phyloP scores from a whole-genome alignment of 1,140 invertebrate genomes.

The Atta cephalotes region DNA sequence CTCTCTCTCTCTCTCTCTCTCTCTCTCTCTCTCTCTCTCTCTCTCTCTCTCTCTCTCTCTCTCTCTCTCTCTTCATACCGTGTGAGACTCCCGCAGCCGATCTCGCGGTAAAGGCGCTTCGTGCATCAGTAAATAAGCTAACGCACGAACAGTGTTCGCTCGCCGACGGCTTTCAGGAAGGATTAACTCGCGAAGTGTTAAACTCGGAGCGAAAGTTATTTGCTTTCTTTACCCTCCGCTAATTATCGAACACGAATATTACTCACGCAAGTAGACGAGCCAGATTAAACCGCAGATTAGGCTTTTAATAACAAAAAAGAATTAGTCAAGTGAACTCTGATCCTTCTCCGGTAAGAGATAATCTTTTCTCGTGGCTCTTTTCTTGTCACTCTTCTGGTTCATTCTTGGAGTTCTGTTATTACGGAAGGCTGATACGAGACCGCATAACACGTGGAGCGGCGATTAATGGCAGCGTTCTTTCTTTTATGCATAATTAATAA shows the following conservation, averaged over 20 bases:
- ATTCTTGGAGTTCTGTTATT: slow-evolving; percentile 12
- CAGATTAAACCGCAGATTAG: background rate
- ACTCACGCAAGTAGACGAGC: background rate
- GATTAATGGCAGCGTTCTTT: slow-evolving; percentile 4
- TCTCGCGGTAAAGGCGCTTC: slow-evolving; percentile 18
- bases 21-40: too few species aligned
- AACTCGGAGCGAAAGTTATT: slow-evolving; percentile 20
- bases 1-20: too few species aligned
- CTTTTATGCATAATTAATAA: slow-evolving; percentile 57
- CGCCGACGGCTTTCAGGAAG: slow-evolving; percentile 23
- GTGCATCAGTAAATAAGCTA: slow-evolving; percentile 49
- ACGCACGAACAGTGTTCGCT: slow-evolving; percentile 31
- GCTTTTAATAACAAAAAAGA: background rate
- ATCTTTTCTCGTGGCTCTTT: background rate
- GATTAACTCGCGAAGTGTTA: slow-evolving; percentile 30
- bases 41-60: too few species aligned
- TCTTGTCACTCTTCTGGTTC: background rate
- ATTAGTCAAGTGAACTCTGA: background rate
- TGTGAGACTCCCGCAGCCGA: slow-evolving; percentile 61
- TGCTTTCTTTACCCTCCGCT: background rate
- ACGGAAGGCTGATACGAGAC: background rate
- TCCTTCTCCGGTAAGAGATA: slow-evolving; percentile 2
- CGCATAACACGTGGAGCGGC: background rate
- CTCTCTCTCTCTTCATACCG: slow-evolving; percentile 3
- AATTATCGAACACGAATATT: slow-evolving; percentile 26